Conservation (phyloP, 2,797 vertebrate genomes). For the Hafferia zeledoni region DNA sequence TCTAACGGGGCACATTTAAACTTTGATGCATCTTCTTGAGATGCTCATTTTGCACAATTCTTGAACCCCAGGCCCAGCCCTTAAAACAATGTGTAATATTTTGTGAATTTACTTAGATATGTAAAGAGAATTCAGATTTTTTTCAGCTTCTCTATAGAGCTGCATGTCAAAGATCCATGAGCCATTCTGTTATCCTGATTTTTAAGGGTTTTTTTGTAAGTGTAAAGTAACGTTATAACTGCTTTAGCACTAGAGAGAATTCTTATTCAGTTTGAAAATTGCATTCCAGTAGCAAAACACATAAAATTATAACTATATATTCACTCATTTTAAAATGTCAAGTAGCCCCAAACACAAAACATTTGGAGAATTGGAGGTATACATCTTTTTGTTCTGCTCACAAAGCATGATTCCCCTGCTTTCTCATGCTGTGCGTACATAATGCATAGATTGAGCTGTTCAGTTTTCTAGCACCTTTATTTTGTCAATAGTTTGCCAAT, state of each 20-base stretch:
- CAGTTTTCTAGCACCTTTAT: not conserved
- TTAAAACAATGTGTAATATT: not conserved
- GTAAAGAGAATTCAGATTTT: not conserved
- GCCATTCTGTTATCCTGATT: not conserved
- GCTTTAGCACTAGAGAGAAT: not conserved
- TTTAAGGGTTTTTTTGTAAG: not conserved
- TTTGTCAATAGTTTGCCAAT: constrained; percentile 11
- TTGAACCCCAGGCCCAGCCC: not conserved
- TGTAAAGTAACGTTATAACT: not conserved
- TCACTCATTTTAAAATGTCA: not conserved
- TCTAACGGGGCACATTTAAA: not conserved
- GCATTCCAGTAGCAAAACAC: not conserved
- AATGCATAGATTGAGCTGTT: not conserved
- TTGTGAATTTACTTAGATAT: not conserved
- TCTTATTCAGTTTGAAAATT: not conserved
- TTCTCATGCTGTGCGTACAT: not conserved
- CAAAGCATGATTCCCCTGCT: not conserved
- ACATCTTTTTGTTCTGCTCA: not conserved
- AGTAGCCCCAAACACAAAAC: not conserved
- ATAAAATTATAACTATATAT: not conserved
- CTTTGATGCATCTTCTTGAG: not conserved
- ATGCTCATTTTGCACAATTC: not conserved
- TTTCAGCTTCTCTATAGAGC: not conserved
- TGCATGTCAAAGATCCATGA: not conserved
- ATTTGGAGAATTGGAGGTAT: not conserved